Percentiles rank a stretch among this genome's conserved stretches.
phyloP scores from a whole-genome alignment of 2,113 vertebrate genomes.

The Mandrillus leucophaeus region DNA sequence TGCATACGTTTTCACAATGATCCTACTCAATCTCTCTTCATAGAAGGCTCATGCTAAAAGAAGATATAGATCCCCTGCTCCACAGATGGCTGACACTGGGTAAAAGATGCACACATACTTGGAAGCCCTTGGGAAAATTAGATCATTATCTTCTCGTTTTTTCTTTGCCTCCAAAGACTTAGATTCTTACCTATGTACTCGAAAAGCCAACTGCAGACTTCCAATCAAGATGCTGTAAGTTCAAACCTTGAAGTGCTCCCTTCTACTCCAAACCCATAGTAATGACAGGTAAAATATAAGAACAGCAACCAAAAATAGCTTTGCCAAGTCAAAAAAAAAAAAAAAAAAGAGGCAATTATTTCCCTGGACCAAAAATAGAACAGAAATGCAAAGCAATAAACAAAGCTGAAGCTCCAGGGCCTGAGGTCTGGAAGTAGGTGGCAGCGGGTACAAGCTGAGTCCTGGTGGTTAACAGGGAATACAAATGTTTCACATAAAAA shows the following conservation, averaged over 20 bases:
- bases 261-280: not conserved
- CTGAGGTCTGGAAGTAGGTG: not conserved
- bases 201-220: not conserved
- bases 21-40: not conserved
- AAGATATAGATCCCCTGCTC: not conserved
- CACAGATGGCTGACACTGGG: not conserved
- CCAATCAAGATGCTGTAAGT: not conserved
- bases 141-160: not conserved
- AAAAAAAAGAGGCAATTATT: not conserved
- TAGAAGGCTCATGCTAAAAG: not conserved
- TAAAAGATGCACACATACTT: not conserved
- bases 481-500: not conserved
- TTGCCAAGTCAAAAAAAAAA: not conserved
- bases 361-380: not conserved
- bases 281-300: not conserved
- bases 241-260: not conserved
- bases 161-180: not conserved
- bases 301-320: not conserved
- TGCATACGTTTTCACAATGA: not conserved
- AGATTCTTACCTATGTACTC: not conserved
- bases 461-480: not conserved
- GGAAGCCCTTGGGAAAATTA: not conserved
- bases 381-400: not conserved
- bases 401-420: not conserved
- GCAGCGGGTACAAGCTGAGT: fast-evolving